These are phyloP conservation scores for Amphimallon solstitiale DNA, from an alignment of 2,888 invertebrate species.

Conservation along the genomic window DNA sequence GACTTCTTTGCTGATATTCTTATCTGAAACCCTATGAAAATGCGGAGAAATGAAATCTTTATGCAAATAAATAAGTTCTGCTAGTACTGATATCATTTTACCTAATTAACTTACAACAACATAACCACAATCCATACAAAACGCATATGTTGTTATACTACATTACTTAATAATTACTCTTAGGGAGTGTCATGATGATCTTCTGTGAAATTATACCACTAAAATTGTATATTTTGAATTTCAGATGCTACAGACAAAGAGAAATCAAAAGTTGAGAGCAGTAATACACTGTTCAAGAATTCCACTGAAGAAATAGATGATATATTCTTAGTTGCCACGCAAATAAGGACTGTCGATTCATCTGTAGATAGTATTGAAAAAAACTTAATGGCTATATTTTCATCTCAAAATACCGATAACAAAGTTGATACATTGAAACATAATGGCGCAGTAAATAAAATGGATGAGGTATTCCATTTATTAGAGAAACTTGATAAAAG, in stretches of 20 bases:
- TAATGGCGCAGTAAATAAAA: not conserved
- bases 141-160: too few species aligned
- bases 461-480: not conserved
- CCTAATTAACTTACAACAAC: too few species aligned
- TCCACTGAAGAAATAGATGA: not conserved
- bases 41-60: too few species aligned
- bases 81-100: too few species aligned
- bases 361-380: conserved; percentile 8
- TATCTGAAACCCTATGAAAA: too few species aligned
- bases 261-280: not conserved
- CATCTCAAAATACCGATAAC: conserved; percentile 5
- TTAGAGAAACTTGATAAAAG: not conserved
- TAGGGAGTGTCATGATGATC: too few species aligned
- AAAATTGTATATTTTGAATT: too few species aligned
- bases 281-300: not conserved
- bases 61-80: too few species aligned
- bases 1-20: too few species aligned
- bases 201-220: too few species aligned
- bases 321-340: conserved; percentile 3
- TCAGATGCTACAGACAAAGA: not conserved
- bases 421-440: not conserved
- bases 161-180: too few species aligned
- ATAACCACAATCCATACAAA: too few species aligned
- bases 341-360: conserved; percentile 1
- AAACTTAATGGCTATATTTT: conserved; percentile 24